phyloP scores from a whole-genome alignment of 2,888 invertebrate genomes.

The Campoplex nolae region DNA sequence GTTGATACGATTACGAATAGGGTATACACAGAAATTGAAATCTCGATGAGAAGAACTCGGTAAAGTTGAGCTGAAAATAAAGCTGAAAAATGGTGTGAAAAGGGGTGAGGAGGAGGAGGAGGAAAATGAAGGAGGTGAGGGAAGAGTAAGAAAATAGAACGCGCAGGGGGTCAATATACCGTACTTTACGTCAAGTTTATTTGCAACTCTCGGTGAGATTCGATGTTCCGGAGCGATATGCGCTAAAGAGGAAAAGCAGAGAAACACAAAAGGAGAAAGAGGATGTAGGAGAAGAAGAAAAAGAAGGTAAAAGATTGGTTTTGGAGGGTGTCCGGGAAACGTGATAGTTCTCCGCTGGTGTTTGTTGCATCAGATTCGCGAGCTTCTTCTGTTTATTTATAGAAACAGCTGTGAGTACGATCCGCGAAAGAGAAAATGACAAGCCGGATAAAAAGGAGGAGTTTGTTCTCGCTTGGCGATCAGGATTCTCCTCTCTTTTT shows the following conservation, averaged over 20 bases:
- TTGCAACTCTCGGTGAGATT: constrained; percentile 30
- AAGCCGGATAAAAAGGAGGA: constrained; percentile 49
- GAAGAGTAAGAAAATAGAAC: constrained; percentile 51
- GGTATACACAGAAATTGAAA: not conserved
- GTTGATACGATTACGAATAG: not conserved
- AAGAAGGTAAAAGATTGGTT: constrained; percentile 51
- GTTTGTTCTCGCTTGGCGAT: constrained; percentile 18
- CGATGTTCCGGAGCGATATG: constrained; percentile 6
- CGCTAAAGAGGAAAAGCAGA: not conserved
- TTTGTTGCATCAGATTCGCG: constrained; percentile 82
- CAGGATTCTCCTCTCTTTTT: constrained; percentile 35
- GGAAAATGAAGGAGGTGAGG: not conserved
- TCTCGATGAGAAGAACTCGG: not conserved
- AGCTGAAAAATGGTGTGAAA: not conserved
- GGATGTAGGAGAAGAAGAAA: constrained; percentile 47
- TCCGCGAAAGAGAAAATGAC: constrained; percentile 67
- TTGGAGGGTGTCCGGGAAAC: constrained; percentile 21
- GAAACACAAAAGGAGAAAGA: too few relatives aligned
- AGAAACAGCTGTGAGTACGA: constrained; percentile 81
- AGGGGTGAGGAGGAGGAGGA: not conserved
- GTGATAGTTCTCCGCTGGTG: constrained; percentile 56
- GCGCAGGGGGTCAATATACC: constrained; percentile 54
- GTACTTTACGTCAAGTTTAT: constrained; percentile 46
- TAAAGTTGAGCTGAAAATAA: not conserved
- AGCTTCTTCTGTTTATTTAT: constrained; percentile 75